phyloP scores from a whole-genome alignment of 2,113 vertebrate genomes.

The Xerus inauris region DNA sequence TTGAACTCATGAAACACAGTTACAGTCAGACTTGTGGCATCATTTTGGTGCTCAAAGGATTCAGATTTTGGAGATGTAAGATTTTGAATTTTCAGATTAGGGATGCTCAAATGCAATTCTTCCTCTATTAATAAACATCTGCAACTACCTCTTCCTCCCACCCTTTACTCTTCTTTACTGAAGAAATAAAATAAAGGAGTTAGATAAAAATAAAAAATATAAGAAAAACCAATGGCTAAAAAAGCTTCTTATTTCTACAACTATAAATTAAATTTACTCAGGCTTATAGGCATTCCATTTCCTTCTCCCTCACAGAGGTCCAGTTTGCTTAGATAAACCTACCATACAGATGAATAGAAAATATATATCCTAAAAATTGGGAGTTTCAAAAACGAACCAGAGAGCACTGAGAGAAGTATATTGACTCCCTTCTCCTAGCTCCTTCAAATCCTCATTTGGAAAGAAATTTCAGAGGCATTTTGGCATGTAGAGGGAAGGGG shows the following conservation, averaged over 20 bases:
- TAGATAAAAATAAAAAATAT: slow-evolving; percentile 52
- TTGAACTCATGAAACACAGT: neutral
- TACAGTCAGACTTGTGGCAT: neutral
- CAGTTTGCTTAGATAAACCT: slow-evolving; percentile 26
- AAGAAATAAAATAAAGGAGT: neutral
- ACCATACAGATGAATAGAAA: slow-evolving; percentile 52
- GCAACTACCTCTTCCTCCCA: neutral
- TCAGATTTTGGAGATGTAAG: neutral
- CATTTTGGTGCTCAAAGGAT: neutral
- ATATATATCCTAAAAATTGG: slow-evolving; percentile 30
- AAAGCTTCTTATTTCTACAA: slow-evolving; percentile 39
- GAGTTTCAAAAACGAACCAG: slow-evolving; percentile 50
- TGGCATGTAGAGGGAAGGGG: neutral
- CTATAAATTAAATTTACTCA: slow-evolving; percentile 53
- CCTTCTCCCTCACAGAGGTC: slow-evolving; percentile 32
- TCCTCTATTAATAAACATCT: neutral
- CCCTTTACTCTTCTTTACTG: slow-evolving; percentile 24
- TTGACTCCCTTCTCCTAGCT: neutral
- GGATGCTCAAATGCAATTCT: neutral
- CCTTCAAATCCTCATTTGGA: slow-evolving; percentile 47
- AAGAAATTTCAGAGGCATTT: neutral
- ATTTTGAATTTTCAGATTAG: neutral
- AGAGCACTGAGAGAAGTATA: slow-evolving; percentile 32
- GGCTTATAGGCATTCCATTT: slow-evolving; percentile 34
- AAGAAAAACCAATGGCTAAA: slow-evolving; percentile 37